Percentiles rank a stretch among this genome's conserved stretches.
Conservation (phyloP, 2,888 invertebrate genomes). For the Antheraea yamamai region DNA sequence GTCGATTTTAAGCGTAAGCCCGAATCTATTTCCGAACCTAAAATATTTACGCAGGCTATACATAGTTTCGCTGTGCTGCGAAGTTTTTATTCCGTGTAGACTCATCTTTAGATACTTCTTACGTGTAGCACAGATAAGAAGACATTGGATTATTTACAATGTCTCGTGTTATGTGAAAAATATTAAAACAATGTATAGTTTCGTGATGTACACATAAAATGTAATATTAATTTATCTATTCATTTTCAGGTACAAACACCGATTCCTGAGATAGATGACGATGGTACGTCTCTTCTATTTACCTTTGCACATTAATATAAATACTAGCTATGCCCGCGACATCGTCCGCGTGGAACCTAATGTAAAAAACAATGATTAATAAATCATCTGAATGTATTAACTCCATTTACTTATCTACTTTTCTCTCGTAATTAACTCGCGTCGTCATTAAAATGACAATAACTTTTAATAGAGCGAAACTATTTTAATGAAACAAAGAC, state of each 20-base stretch:
- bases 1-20: no score
- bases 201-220: neutral
- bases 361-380: no score
- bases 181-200: neutral
- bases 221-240: constrained; percentile 16
- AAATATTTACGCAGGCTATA: no score
- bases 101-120: neutral
- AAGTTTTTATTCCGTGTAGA: neutral
- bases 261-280: constrained; percentile 88
- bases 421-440: no score
- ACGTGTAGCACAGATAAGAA: neutral
- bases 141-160: constrained; percentile 1
- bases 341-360: no score
- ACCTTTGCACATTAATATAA: neutral
- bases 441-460: no score
- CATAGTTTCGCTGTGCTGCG: neutral
- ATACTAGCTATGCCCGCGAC: neutral
- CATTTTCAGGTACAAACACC: constrained; percentile 89
- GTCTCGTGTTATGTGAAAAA: neutral
- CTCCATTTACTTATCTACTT: no score
- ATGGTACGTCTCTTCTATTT: constrained; percentile 81
- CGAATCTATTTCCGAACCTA: no score
- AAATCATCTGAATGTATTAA: no score
- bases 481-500: no score
- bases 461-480: no score